Evolutionary conservation across 1,140 invertebrate species (phyloP).

Genomic region (Ruditapes philippinarum): DNA sequence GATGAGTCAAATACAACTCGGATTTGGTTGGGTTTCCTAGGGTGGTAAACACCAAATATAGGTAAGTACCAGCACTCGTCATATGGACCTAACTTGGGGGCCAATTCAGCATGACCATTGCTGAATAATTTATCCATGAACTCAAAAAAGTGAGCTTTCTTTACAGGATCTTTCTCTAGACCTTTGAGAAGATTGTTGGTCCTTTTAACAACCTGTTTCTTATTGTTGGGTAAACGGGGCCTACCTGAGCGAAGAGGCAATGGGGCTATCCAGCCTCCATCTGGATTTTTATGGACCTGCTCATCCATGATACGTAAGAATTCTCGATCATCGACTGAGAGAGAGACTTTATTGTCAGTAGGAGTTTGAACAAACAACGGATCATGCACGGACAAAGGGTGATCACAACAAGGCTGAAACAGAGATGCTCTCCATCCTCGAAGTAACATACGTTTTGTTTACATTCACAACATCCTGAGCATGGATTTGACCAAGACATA

Average conservation of each 20-base stretch:
- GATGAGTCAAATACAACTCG: too few species aligned
- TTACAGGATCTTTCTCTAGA: conserved; percentile 17
- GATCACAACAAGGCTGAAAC: too few species aligned
- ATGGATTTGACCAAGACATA: conserved; percentile 57
- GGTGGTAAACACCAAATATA: too few species aligned
- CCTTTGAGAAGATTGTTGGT: not conserved
- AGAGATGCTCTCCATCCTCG: conserved; percentile 25
- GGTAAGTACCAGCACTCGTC: too few species aligned
- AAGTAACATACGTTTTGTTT: conserved; percentile 54
- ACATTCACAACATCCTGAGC: too few species aligned
- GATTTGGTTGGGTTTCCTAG: too few species aligned
- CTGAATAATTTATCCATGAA: conserved; percentile 54
- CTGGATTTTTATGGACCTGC: not conserved
- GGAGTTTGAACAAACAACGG: too few species aligned
- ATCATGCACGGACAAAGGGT: too few species aligned
- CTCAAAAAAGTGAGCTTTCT: conserved; percentile 35
- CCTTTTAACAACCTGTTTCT: not conserved
- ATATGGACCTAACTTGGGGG: too few species aligned
- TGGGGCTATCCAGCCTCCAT: conserved; percentile 60
- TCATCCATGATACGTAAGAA: conserved; percentile 66
- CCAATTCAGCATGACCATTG: conserved; percentile 33
- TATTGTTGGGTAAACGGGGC: conserved; percentile 59
- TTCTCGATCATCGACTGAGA: conserved; percentile 47
- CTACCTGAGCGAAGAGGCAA: conserved; percentile 47
- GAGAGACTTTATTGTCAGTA: not conserved